phyloP scores from a whole-genome alignment of 2,113 vertebrate genomes.

The Empidonax alnorum region DNA sequence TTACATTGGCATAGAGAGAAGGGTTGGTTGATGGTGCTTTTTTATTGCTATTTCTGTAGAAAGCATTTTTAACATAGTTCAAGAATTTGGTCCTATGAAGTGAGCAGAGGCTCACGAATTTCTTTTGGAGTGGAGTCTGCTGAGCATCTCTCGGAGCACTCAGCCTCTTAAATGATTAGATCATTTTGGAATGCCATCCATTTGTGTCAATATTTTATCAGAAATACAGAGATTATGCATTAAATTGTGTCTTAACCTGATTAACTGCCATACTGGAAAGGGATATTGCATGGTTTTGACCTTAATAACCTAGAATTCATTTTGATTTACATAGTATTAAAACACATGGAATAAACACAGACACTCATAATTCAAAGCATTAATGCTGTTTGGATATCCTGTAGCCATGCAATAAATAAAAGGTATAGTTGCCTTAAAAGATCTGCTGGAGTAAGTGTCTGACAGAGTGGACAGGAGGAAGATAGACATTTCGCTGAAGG shows the following conservation, averaged over 20 bases:
- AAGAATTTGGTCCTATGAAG: not conserved
- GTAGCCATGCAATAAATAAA: no score
- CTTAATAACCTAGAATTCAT: not conserved
- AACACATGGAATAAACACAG: not conserved
- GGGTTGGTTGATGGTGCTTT: not conserved
- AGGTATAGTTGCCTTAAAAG: not conserved
- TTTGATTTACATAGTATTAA: not conserved
- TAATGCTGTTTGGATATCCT: not conserved
- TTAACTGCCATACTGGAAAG: not conserved
- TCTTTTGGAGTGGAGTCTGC: not conserved
- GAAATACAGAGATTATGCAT: constrained; percentile 14
- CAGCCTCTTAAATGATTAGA: constrained; percentile 1
- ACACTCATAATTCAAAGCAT: not conserved
- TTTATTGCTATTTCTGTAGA: not conserved
- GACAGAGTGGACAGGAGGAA: not conserved
- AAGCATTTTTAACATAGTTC: not conserved
- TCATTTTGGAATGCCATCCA: not conserved
- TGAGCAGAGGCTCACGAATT: not conserved
- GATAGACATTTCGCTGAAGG: not conserved
- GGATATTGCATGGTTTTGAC: not conserved
- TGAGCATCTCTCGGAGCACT: not conserved
- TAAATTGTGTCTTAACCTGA: not conserved
- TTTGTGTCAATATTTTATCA: constrained; percentile 17
- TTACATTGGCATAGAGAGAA: not conserved
- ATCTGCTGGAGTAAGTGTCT: not conserved